Percentiles rank a stretch among this genome's conserved stretches.
These are phyloP conservation scores for Platorchestia sp. DNA, from an alignment of 1,140 invertebrate genomes.

Conservation along the genomic window DNA sequence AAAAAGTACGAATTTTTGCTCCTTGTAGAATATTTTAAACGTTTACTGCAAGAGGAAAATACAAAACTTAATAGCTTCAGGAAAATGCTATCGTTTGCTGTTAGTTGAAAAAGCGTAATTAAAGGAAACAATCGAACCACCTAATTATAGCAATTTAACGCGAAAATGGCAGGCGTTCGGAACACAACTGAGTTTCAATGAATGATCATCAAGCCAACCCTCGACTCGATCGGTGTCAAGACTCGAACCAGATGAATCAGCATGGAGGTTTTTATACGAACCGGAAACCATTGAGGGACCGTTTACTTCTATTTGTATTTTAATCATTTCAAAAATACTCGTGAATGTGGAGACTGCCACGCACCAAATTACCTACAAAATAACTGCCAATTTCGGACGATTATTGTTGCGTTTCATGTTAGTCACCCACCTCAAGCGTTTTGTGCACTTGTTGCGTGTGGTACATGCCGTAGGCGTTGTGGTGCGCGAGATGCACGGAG, in stretches of 20 bases:
- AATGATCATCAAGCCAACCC: no score
- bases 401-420: neutral
- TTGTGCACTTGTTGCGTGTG: neutral
- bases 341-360: neutral
- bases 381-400: neutral
- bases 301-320: neutral
- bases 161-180: no score
- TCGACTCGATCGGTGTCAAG: no score
- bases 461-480: conserved; percentile 52
- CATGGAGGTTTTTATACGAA: no score
- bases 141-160: no score
- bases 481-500: neutral
- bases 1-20: no score
- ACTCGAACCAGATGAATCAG: no score
- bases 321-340: neutral
- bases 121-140: neutral
- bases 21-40: no score
- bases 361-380: neutral
- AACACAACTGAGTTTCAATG: no score
- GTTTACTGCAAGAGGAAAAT: no score
- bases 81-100: neutral
- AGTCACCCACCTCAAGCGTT: neutral
- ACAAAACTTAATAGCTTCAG: neutral
- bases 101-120: neutral
- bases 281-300: no score